Percentiles rank a stretch among this genome's conserved stretches.
Evolutionary conservation across 2,113 vertebrate genomes (phyloP).

Genomic region (Mirza zaza): DNA sequence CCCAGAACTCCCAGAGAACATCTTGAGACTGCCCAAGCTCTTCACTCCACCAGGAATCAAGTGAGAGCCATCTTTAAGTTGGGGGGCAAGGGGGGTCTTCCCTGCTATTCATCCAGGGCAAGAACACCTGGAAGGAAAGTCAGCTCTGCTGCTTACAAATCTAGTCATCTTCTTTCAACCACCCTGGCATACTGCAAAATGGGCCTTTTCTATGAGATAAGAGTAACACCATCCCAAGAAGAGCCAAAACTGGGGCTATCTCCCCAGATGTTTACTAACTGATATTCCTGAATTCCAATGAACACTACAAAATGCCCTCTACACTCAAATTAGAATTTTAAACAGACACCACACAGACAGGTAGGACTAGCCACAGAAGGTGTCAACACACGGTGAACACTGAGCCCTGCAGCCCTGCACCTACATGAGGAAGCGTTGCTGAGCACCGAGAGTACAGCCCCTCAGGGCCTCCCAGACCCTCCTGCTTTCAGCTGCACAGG

Average conservation of each 20-base stretch:
- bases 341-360: neutral
- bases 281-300: neutral
- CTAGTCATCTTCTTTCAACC: neutral
- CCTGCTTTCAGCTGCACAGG: neutral
- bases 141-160: neutral
- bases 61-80: neutral
- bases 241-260: neutral
- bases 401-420: rapidly evolving
- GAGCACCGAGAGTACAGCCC: neutral
- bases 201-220: neutral
- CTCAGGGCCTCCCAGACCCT: neutral
- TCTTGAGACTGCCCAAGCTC: neutral
- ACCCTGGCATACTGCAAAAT: rapidly evolving
- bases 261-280: neutral
- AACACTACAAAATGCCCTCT: neutral
- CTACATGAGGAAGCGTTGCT: rapidly evolving
- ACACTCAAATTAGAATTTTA: neutral
- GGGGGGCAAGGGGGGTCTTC: no score
- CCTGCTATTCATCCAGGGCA: rapidly evolving
- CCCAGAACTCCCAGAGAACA: neutral
- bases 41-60: neutral
- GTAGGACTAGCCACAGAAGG: neutral
- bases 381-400: rapidly evolving
- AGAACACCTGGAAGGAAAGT: neutral
- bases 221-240: neutral